A percentile compares a stretch with the other conserved stretches of the same genome.
Conservation (phyloP, 1,140 invertebrate species). For the Drosophila equinoxialis region DNA sequence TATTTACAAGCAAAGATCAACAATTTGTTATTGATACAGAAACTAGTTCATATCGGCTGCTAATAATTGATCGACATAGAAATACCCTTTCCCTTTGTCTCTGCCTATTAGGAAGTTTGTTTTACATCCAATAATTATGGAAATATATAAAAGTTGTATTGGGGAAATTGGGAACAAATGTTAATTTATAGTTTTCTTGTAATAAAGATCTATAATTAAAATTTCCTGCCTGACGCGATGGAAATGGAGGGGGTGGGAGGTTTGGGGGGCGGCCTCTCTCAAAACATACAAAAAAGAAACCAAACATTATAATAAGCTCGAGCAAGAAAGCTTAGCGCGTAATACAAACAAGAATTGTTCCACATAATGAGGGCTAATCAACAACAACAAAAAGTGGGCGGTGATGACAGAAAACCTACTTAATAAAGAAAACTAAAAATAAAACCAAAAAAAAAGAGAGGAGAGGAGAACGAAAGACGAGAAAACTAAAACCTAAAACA, state of each 20-base stretch:
- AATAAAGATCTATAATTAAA: conserved; percentile 47
- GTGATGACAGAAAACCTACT: conserved; percentile 58
- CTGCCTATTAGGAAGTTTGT: no score
- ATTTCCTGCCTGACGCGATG: background rate
- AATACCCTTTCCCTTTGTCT: background rate
- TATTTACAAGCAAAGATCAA: conserved; percentile 10
- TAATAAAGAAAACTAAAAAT: conserved; percentile 60
- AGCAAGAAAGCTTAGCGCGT: conserved; percentile 30
- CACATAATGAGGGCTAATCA: conserved; percentile 59
- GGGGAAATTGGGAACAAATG: conserved; percentile 2
- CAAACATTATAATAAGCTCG: conserved; percentile 2
- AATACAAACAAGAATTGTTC: conserved; percentile 48
- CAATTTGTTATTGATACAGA: background rate
- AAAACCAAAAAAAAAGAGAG: background rate
- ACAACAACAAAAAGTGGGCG: conserved; percentile 6
- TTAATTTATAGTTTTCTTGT: conserved; percentile 8
- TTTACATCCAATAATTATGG: no score
- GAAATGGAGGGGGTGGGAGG: no score
- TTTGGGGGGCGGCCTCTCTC: no score
- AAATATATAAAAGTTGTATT: no score
- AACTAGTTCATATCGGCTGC: background rate
- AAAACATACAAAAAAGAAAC: background rate
- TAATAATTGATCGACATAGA: background rate
- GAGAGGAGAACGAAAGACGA: conserved; percentile 2
- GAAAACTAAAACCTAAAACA: conserved; percentile 60